Evolutionary conservation across 2,113 vertebrate species (phyloP).

Genomic region (Microtus ochrogaster): DNA sequence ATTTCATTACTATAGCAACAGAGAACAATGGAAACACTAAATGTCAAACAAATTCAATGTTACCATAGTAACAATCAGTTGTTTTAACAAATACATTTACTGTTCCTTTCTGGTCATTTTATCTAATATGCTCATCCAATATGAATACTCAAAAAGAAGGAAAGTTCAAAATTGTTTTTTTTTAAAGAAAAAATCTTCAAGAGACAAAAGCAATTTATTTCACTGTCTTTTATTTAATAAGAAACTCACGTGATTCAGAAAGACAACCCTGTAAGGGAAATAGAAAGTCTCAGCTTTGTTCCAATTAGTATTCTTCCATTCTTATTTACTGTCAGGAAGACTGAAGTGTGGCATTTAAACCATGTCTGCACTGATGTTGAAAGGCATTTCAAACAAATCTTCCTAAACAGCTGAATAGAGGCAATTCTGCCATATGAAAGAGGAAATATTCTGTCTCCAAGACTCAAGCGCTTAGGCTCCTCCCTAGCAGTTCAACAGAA

Average conservation of each 20-base stretch:
- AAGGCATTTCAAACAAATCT: conserved; percentile 59
- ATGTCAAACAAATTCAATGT: conserved; percentile 66
- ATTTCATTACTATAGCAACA: conserved; percentile 77
- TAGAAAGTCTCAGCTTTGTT: conserved; percentile 60
- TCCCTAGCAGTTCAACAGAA: not conserved
- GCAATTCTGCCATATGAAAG: conserved; percentile 3
- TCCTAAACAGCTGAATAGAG: conserved; percentile 40
- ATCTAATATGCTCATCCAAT: conserved; percentile 39
- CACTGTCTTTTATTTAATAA: conserved; percentile 62
- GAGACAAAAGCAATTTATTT: conserved; percentile 69
- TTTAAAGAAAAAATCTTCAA: conserved; percentile 52
- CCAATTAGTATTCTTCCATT: not conserved
- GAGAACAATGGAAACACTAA: conserved; percentile 71
- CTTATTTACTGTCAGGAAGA: conserved; percentile 45
- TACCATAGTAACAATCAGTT: conserved; percentile 71
- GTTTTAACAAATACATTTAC: conserved; percentile 62
- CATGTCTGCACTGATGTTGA: conserved; percentile 26
- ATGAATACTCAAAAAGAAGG: conserved; percentile 24
- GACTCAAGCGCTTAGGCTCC: not conserved
- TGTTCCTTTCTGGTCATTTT: conserved; percentile 56
- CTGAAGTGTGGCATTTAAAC: not conserved
- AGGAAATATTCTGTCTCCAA: not conserved
- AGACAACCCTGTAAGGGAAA: conserved; percentile 1
- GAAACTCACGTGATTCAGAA: conserved; percentile 25
- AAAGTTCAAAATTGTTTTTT: conserved; percentile 56